Evolutionary conservation across 2,113 vertebrate genomes (phyloP).

Genomic region (Jaculus jaculus): DNA sequence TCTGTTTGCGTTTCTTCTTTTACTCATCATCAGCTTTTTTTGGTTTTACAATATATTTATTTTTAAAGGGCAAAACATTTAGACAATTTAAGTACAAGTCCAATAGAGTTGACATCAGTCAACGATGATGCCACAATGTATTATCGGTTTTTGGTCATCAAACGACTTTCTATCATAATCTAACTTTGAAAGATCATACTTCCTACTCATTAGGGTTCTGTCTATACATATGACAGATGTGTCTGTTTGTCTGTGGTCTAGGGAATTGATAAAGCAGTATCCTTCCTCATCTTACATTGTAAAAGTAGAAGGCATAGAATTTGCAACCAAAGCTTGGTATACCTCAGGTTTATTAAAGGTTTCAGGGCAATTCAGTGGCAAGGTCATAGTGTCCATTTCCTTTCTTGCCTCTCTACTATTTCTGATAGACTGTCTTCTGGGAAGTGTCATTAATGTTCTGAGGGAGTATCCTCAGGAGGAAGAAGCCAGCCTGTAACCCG

Average conservation of each 20-base stretch:
- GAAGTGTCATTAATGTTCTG: slow-evolving; percentile 53
- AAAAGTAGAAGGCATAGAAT: neutral
- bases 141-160: neutral
- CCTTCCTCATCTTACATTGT: neutral
- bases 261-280: neutral
- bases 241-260: neutral
- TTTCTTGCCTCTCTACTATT: neutral
- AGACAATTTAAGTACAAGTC: too few species aligned
- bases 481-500: slow-evolving; percentile 62
- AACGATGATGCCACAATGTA: too few species aligned
- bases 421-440: neutral
- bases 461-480: slow-evolving; percentile 61
- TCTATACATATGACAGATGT: neutral
- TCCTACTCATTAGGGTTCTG: neutral
- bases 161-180: neutral
- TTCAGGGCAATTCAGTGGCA: slow-evolving; percentile 53
- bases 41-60: too few species aligned
- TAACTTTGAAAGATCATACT: neutral
- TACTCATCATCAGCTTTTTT: neutral
- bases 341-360: slow-evolving; percentile 21
- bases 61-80: too few species aligned
- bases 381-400: neutral
- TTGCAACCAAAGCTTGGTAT: neutral
- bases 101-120: too few species aligned
- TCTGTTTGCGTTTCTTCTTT: neutral